These are phyloP conservation scores for Coracopsis vasa DNA, from an alignment of 2,113 vertebrate species.

Conservation along the genomic window DNA sequence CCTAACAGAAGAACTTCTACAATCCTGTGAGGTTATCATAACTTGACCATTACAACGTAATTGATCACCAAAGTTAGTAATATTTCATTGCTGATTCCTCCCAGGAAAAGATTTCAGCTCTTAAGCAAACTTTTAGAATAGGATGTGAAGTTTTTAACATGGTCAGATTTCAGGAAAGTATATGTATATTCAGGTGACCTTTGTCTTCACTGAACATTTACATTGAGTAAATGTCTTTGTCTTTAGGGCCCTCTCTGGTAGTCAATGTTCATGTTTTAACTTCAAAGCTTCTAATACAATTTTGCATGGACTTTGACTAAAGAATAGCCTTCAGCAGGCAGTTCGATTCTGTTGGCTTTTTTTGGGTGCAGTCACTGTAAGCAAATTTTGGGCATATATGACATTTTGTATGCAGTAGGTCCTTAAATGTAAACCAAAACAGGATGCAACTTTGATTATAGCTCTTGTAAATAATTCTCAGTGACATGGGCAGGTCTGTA, in stretches of 20 bases:
- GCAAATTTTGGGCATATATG: background rate
- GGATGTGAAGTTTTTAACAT: background rate
- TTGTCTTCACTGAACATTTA: conserved; percentile 38
- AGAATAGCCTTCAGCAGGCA: conserved; percentile 37
- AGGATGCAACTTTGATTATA: background rate
- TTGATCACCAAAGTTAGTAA: background rate
- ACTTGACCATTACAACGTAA: background rate
- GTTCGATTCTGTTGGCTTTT: background rate
- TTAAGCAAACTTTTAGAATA: background rate
- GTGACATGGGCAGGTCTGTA: background rate
- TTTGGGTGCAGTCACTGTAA: background rate
- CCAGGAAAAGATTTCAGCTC: background rate
- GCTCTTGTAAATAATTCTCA: background rate
- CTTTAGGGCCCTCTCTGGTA: conserved; percentile 19
- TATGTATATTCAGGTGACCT: background rate
- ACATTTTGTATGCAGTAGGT: conserved; percentile 2
- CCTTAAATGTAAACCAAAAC: background rate
- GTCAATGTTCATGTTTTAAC: background rate
- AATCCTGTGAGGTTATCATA: background rate
- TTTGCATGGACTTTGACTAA: conserved; percentile 40
- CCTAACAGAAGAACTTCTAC: background rate
- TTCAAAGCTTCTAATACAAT: conserved; percentile 37
- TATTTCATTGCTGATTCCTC: background rate
- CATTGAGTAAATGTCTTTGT: conserved; percentile 31
- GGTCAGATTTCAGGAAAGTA: background rate